These are phyloP conservation scores for Pocillopora grandis DNA, from an alignment of 92 coral and sea anemone species.

Conservation along the genomic window DNA sequence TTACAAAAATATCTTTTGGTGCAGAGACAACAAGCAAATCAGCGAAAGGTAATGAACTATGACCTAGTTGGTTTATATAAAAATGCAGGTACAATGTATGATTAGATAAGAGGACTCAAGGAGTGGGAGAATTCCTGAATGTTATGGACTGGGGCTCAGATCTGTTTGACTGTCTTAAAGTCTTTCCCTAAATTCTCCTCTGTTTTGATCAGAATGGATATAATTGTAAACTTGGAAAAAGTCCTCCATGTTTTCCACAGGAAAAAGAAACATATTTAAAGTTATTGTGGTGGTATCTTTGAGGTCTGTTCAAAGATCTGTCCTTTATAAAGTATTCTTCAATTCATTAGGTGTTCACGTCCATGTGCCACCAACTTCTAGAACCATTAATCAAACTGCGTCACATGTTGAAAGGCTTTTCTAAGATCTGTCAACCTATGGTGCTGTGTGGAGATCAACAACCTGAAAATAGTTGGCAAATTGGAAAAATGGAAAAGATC, in stretches of 20 bases:
- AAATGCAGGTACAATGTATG: no score
- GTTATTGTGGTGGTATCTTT: no score
- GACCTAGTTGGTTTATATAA: background rate
- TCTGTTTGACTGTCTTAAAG: no score
- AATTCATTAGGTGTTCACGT: conserved; percentile 61
- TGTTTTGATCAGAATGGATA: no score
- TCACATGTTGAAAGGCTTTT: conserved; percentile 6
- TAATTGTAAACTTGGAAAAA: no score
- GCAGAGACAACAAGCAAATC: conserved; percentile 76
- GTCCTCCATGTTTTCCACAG: no score
- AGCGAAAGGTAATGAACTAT: conserved; percentile 59
- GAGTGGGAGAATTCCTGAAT: no score
- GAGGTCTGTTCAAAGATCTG: no score
- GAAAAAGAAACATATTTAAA: no score
- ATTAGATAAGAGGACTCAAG: no score
- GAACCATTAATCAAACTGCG: conserved; percentile 49
- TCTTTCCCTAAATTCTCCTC: no score
- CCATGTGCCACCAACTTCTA: conserved; percentile 68
- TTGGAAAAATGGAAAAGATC: background rate
- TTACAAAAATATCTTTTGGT: conserved; percentile 45
- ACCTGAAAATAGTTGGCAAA: background rate
- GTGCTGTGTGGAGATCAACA: background rate
- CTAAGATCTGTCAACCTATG: background rate
- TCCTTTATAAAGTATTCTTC: background rate
- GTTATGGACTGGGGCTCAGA: no score